phyloP scores from a whole-genome alignment of 2,888 invertebrate species.

The Pardosa pseudoannulata region DNA sequence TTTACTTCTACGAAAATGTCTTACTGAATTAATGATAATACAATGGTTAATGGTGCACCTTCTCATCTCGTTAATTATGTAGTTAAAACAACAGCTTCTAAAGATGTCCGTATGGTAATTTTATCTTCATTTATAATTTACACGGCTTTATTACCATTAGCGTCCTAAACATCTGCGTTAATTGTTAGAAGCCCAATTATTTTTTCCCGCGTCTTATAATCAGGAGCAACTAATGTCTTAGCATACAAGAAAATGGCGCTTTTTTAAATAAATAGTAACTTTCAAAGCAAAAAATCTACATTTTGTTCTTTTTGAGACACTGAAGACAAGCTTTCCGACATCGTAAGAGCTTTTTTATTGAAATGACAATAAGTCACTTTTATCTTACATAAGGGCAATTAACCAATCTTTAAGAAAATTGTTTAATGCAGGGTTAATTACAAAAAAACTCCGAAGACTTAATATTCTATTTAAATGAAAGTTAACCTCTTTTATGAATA shows the following conservation, averaged over 20 bases:
- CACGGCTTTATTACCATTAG: conserved; percentile 48
- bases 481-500: too few relatives aligned
- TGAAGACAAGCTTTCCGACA: conserved; percentile 1
- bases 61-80: conserved; percentile 49
- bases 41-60: conserved; percentile 42
- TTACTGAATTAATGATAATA: conserved; percentile 38
- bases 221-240: conserved; percentile 8
- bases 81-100: conserved; percentile 48
- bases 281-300: not conserved
- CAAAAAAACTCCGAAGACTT: too few relatives aligned
- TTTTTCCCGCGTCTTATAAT: conserved; percentile 14
- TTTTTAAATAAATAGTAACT: too few relatives aligned
- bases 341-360: too few relatives aligned
- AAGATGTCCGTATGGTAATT: conserved; percentile 50
- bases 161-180: conserved; percentile 49
- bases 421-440: too few relatives aligned
- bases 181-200: conserved; percentile 16
- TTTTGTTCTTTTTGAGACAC: conserved; percentile 10
- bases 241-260: too few relatives aligned
- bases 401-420: too few relatives aligned
- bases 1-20: not conserved
- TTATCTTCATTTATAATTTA: conserved; percentile 62
- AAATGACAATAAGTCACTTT: too few relatives aligned
- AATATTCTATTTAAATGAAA: too few relatives aligned
- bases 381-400: too few relatives aligned